Conservation (phyloP, 2,888 invertebrate genomes). For the Pocota personata region DNA sequence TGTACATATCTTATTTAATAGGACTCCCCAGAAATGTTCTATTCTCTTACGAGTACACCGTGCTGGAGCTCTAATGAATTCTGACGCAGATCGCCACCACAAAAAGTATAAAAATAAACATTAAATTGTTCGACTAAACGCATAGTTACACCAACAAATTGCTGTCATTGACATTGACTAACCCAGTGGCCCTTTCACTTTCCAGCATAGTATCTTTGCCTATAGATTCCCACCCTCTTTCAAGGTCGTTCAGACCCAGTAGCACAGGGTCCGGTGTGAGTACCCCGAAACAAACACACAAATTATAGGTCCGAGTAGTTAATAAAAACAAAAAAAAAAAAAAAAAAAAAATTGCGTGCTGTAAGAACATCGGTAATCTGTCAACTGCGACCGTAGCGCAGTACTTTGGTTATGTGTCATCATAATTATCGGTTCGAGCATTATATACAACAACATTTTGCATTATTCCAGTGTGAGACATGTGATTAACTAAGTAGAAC, state of each 20-base stretch:
- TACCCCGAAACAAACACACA: background rate
- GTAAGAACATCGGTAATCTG: slow-evolving; percentile 31
- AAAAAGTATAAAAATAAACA: background rate
- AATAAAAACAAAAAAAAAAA: background rate
- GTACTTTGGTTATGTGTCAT: slow-evolving; percentile 2
- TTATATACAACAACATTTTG: slow-evolving; percentile 3
- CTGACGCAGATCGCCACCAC: background rate
- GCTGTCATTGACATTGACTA: slow-evolving; percentile 20
- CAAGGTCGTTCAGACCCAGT: background rate
- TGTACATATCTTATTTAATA: background rate
- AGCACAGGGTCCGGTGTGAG: background rate
- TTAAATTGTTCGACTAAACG: background rate
- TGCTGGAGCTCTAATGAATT: background rate
- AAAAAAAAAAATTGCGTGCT: slow-evolving; percentile 49
- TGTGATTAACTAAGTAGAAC: slow-evolving; percentile 28
- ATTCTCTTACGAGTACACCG: background rate
- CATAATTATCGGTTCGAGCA: slow-evolving; percentile 38
- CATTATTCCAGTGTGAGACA: background rate
- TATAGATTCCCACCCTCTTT: background rate
- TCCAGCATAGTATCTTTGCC: background rate
- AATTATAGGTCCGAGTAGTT: background rate
- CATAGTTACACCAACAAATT: slow-evolving; percentile 6
- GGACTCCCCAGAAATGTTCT: background rate
- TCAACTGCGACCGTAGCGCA: slow-evolving; percentile 29
- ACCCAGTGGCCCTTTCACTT: slow-evolving; percentile 19